phyloP scores from a whole-genome alignment of 2,113 vertebrate species.

The Bubo scandiacus region DNA sequence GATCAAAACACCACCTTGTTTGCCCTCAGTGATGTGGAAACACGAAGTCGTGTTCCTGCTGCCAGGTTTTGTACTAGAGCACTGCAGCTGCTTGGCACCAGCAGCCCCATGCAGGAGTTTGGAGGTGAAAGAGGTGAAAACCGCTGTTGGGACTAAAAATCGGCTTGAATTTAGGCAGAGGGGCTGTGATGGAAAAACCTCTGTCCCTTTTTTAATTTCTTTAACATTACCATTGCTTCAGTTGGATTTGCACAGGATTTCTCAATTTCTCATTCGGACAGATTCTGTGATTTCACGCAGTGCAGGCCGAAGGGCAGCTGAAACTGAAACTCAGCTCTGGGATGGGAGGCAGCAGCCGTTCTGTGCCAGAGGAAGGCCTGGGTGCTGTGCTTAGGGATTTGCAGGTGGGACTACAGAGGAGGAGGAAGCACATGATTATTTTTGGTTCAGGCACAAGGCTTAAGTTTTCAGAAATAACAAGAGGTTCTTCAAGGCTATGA shows the following conservation, averaged over 20 bases:
- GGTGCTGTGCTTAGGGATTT: neutral
- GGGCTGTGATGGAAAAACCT: neutral
- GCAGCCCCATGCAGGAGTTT: neutral
- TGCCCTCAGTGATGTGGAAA: neutral
- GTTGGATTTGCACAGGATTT: neutral
- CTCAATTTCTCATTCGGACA: neutral
- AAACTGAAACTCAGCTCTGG: neutral
- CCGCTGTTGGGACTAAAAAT: neutral
- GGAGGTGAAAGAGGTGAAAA: neutral
- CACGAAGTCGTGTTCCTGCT: neutral
- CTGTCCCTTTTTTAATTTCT: neutral
- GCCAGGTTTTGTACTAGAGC: neutral
- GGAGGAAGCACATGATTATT: neutral
- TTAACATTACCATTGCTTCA: neutral
- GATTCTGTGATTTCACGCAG: neutral
- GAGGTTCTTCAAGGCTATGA: neutral
- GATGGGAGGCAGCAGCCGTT: neutral
- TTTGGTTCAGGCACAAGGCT: neutral
- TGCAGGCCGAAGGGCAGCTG: neutral
- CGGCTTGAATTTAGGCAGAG: neutral
- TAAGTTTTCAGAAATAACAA: neutral
- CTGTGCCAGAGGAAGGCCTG: neutral
- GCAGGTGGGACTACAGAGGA: neutral
- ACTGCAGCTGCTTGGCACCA: neutral
- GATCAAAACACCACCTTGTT: neutral